Evolutionary conservation across 2,113 vertebrate species (phyloP), one percentile per base, ranked within the genome.

Genomic region (Oncorhynchus mykiss): DNA sequence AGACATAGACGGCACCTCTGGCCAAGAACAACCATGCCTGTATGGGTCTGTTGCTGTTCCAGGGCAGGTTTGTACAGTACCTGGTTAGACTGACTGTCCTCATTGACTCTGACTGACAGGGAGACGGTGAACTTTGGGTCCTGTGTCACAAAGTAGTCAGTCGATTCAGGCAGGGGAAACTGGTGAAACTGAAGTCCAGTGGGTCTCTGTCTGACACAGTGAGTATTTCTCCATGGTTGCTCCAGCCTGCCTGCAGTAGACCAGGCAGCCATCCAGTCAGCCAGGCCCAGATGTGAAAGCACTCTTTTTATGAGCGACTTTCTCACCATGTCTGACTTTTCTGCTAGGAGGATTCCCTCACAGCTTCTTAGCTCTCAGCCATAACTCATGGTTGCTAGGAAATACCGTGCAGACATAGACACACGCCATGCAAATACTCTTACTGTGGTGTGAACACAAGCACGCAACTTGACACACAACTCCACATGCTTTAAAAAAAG

Each of bases 281-380:
- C 62, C 89, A 84, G 80, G 77, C 86, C 92, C 93, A 93, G 92
- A 94, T 95, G 89, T 89, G 90, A 94, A 94, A 95, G 88, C 77
- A 87, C 87, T 93, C 89, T 80, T 88, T 89, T 91, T 93, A 92
- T 90, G 71, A 91, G 93, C 92, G 95, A 93, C 92, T 93, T 95
- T 93, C 93, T 95, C 94, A 88, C 39, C 39, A 83, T 78, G 86
- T 1, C 75, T 94, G 93, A 92, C 87, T 94, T 91, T 94, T 70
- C 85, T 48, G 79, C 85, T 57, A 20, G 4, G 78, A 87, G 93
- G 93, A 92, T 91, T 95, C 91, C 91, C 93, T 94, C 80, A 86
- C 34, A 78, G 67, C 75, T 79, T 48, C 71, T 72, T 57, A 2
- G 9, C 67, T 73, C 78, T 64, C 71, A 80, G 54, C 54, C 24